phyloP scores from a whole-genome alignment of 2,888 invertebrate species.

The Eupelmus urozonus region DNA sequence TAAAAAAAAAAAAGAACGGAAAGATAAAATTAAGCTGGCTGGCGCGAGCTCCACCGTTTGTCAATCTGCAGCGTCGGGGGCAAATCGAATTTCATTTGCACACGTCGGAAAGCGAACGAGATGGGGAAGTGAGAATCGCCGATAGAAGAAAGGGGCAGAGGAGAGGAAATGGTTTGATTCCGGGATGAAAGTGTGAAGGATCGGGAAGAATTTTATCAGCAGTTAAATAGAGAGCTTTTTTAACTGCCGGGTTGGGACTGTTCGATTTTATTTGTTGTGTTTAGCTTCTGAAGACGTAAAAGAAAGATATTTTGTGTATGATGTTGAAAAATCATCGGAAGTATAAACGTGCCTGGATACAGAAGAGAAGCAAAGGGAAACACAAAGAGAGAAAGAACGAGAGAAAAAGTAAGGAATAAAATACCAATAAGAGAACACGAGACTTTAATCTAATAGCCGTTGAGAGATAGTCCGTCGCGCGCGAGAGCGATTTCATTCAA shows the following conservation, averaged over 20 bases:
- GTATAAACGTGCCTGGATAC: not conserved
- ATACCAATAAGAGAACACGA: slow-evolving; percentile 24
- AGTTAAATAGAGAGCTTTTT: too few species aligned
- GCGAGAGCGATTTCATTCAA: slow-evolving; percentile 6
- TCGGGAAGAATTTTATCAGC: slow-evolving; percentile 25
- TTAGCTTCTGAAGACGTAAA: too few species aligned
- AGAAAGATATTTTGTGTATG: too few species aligned
- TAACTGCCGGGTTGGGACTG: too few species aligned
- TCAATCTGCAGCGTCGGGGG: slow-evolving; percentile 37
- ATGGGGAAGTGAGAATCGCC: slow-evolving; percentile 4
- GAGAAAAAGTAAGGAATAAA: not conserved
- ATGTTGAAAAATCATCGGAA: too few species aligned
- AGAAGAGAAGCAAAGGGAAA: not conserved
- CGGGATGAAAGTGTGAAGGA: slow-evolving; percentile 7
- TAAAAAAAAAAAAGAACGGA: slow-evolving; percentile 27
- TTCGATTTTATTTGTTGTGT: not conserved
- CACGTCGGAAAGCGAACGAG: slow-evolving; percentile 34
- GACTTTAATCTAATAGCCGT: slow-evolving; percentile 32
- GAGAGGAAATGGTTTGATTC: slow-evolving; percentile 23
- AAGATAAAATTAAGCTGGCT: slow-evolving; percentile 47
- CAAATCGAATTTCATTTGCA: slow-evolving; percentile 48
- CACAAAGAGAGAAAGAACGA: slow-evolving; percentile 1
- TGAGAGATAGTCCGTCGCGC: not conserved
- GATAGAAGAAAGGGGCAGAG: not conserved
- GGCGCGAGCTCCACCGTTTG: not conserved